Base-by-base conservation (phyloP, 2,888 invertebrate species). In the Rugalucina vietnamica region DNA sequence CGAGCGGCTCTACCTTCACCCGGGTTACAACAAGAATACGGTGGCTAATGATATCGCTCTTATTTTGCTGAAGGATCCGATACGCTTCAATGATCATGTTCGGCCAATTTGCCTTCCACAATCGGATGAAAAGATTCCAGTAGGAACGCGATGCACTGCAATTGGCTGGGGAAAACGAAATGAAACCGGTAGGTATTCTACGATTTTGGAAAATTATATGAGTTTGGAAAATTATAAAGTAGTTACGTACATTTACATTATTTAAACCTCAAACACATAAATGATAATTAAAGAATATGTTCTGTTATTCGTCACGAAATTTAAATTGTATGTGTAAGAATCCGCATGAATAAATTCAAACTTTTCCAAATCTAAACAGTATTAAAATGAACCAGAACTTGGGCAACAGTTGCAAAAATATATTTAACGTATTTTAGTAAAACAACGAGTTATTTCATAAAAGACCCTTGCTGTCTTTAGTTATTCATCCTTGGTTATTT, bases 1-100 rank as follows among this genome's bases (percentile, higher is more conserved):
- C 2, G 89, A 88, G 49, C 77, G 77, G 1, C 71, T 92, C 18
- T 83, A 87, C 79, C 73, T 88, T 12, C 88, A 92, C 71, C 88
- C 89, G 4, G 81, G 85, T 10, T 93, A 91, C 82, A 84, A 88
- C 73, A 54, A 77, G 14, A 72, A 69, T 21, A 92, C 91, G 1
- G 91, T 92, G 8, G 89, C 91, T 73, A 91, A 93, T 74, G 93
- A 93, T 72, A 90, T 93, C 49, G 93, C 92, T 12, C 86, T 93
- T 14, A 91, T 93, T 50, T 86, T 89, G 34, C 85, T 93, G 36
- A 87, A 88, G 24, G 79, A 86, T 34, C 90, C 91, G 0, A 85
- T 93, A 10, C 84, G 81, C 21, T 91, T 93, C 79, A 92, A 90
- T 79, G 93, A 93, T 80, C 92, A 91, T 76, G 90, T 93, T 24